Evolutionary conservation across 2,797 vertebrate genomes (phyloP).

Genomic region (Scolopax rusticola): DNA sequence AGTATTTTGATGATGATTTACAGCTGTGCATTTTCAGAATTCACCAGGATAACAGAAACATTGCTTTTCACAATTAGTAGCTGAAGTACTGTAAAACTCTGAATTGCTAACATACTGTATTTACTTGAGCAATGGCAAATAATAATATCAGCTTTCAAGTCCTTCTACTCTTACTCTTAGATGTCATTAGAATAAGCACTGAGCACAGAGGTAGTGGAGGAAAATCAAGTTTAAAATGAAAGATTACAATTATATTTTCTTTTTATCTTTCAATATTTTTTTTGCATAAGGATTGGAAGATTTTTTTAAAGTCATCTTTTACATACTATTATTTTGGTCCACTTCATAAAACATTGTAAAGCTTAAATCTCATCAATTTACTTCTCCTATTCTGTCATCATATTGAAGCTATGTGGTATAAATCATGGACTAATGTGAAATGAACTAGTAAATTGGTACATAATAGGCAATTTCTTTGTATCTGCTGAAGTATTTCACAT

Average conservation of each 20-base stretch:
- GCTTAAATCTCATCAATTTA: background rate
- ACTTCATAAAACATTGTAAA: background rate
- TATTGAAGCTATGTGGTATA: background rate
- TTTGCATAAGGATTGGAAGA: background rate
- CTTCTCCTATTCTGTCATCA: background rate
- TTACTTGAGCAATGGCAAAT: background rate
- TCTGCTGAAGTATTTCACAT: constrained; percentile 34
- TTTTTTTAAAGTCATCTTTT: background rate
- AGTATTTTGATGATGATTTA: constrained; percentile 1
- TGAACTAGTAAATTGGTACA: constrained; percentile 42
- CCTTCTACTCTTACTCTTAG: background rate
- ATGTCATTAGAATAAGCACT: background rate
- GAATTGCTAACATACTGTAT: background rate
- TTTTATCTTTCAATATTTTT: background rate
- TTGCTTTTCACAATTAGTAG: background rate
- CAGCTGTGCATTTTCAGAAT: background rate
- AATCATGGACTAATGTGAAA: constrained; percentile 42
- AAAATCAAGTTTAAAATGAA: background rate
- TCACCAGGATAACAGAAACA: background rate
- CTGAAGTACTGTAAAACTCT: background rate
- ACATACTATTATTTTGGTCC: constrained; percentile 1
- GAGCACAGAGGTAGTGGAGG: background rate
- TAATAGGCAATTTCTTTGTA: constrained; percentile 51
- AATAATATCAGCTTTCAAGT: background rate
- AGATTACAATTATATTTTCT: background rate